Evolutionary conservation across 2,888 invertebrate species (phyloP), one percentile per base, ranked within the genome.

Genomic region (Catocala nupta): DNA sequence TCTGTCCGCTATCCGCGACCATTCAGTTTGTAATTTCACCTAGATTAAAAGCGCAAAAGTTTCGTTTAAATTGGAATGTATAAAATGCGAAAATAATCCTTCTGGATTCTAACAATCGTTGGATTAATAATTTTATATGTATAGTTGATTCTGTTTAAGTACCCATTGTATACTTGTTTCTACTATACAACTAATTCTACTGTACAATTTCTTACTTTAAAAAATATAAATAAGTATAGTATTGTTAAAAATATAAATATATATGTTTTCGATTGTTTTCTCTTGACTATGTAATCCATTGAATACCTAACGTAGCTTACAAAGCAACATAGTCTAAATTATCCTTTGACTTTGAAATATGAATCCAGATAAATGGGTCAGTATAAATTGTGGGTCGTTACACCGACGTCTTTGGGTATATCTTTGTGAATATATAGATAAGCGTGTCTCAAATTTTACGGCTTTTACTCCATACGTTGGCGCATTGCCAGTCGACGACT

Each of bases 401-500:
- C 55, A 60, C 33, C 49, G 60, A 55, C 49, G 54, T 67, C 62
- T 65, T 71, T 61, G 34, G 59, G 49, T 50, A 70, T 66, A 62
- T 64, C 52, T 64, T 67, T 65, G 59, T 49, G 58, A 64, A 71
- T 64, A 52, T 70, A 71, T 66, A 71, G 65, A 65, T 63, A 71
- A 67, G 65, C 12, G 53, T 55, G 58, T 75, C 53, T 75, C 51
- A 68, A 77, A 77, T 75, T 77, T 77, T 68, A 72, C 63, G 65
- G 59, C 61, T 66, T 77, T 72, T 61, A 70, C 66, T 65, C 59
- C 65, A 75, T 67, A 62, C 65, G 62, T 74, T 82, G 82, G 81
- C 83, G 56, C 63, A 25, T 51, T 55, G 80, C 81, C 81, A 81
- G 61, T 68, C 67, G 59, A 57, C 65, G 71, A 68, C 70, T 68